Evolutionary conservation across 2,888 invertebrate species (phyloP).

Genomic region (Charanyca ferruginea): DNA sequence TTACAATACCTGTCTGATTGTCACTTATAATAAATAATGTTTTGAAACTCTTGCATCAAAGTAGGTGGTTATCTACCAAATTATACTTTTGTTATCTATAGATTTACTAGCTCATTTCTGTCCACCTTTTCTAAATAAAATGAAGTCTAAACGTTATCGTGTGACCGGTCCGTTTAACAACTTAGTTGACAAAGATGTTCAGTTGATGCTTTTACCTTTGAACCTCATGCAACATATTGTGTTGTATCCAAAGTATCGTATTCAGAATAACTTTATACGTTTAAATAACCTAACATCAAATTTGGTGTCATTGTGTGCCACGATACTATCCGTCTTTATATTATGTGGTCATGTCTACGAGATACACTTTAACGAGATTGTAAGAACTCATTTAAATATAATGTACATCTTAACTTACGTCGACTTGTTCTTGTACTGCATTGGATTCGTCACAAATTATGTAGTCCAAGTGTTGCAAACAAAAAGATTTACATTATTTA

Average conservation of each 20-base stretch:
- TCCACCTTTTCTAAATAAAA: too few relatives aligned
- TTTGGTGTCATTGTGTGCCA: not conserved
- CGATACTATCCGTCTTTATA: not conserved
- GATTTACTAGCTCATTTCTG: too few relatives aligned
- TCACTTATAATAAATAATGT: too few relatives aligned
- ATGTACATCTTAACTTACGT: not conserved
- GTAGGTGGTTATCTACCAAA: too few relatives aligned
- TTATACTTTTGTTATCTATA: too few relatives aligned
- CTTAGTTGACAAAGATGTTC: not conserved
- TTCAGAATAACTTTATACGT: not conserved
- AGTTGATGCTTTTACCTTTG: not conserved
- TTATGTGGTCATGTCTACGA: not conserved
- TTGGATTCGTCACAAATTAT: not conserved
- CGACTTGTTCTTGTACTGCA: slow-evolving; percentile 1
- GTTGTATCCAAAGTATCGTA: not conserved
- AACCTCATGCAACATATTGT: not conserved
- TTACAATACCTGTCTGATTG: too few relatives aligned
- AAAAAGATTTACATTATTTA: not conserved
- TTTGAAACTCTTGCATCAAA: too few relatives aligned
- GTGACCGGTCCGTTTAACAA: not conserved
- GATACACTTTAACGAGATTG: too few relatives aligned
- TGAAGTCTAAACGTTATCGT: not conserved
- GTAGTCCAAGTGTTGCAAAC: not conserved
- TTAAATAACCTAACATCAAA: not conserved
- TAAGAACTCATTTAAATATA: not conserved